phyloP scores from a whole-genome alignment of 2,888 invertebrate genomes.

The Drosophila neonasuta region DNA sequence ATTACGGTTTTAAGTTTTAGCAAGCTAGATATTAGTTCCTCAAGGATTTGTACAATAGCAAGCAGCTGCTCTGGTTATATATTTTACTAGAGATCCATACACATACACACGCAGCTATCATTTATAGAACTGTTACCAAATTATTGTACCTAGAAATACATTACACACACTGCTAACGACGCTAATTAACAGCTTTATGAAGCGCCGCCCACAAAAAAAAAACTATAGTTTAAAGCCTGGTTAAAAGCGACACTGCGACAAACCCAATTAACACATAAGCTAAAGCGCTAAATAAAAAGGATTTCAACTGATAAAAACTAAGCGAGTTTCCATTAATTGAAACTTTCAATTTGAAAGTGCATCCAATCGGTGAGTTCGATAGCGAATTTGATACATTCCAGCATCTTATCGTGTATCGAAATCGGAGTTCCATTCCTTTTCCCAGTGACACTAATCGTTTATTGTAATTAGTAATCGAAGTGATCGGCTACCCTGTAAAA shows the following conservation, averaged over 20 bases:
- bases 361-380: too few relatives aligned
- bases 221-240: conserved; percentile 43
- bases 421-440: not conserved
- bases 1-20: conserved; percentile 40
- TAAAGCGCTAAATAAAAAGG: conserved; percentile 62
- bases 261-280: conserved; percentile 32
- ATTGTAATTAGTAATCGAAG: not conserved
- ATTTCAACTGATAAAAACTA: conserved; percentile 47
- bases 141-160: conserved; percentile 59
- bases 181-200: conserved; percentile 45
- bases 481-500: not conserved
- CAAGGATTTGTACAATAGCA: conserved; percentile 40
- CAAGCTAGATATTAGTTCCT: conserved; percentile 48
- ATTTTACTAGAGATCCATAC: conserved; percentile 4
- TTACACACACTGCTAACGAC: conserved; percentile 41
- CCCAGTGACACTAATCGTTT: not conserved
- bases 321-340: conserved; percentile 6
- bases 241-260: conserved; percentile 27
- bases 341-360: not conserved
- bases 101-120: conserved; percentile 21
- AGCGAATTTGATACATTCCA: too few relatives aligned
- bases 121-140: conserved; percentile 58
- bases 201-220: conserved; percentile 31
- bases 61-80: conserved; percentile 15
- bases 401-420: too few relatives aligned